Conservation (phyloP, 2,888 invertebrate species). For the Papilio protenor region DNA sequence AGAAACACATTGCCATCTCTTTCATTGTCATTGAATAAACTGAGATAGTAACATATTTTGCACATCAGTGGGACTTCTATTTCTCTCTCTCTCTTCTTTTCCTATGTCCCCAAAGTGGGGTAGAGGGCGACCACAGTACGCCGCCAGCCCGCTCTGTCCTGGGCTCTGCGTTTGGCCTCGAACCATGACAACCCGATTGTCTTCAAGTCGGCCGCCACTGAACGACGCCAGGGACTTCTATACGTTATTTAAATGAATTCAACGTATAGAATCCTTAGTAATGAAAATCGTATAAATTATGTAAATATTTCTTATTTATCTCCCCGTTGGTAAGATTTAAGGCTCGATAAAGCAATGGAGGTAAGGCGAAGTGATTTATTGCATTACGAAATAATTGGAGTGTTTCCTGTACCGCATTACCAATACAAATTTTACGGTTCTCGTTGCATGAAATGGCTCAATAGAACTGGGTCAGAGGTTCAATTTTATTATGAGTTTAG, state of each 20-base stretch:
- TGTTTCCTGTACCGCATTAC: constrained; percentile 25
- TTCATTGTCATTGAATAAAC: too few species aligned
- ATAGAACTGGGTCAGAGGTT: background rate
- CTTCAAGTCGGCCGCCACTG: too few species aligned
- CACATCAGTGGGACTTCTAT: too few species aligned
- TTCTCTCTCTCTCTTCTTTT: too few species aligned
- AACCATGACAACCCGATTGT: too few species aligned
- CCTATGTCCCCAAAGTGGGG: too few species aligned
- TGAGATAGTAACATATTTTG: too few species aligned
- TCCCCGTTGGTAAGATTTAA: constrained; percentile 30
- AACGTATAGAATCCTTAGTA: background rate
- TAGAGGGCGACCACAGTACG: too few species aligned
- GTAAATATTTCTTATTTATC: constrained; percentile 40
- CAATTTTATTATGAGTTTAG: background rate
- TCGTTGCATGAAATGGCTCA: constrained; percentile 4
- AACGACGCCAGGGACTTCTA: too few species aligned
- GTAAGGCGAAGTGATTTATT: constrained; percentile 37
- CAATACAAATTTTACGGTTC: constrained; percentile 18
- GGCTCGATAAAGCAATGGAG: constrained; percentile 32
- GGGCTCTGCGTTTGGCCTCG: too few species aligned
- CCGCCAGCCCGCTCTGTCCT: too few species aligned
- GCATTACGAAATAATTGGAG: constrained; percentile 32
- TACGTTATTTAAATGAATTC: background rate
- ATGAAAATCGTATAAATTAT: constrained; percentile 28
- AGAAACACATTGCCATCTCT: too few species aligned